Conservation (phyloP, 2,797 vertebrate species). For the Poeciliopsis infans region DNA sequence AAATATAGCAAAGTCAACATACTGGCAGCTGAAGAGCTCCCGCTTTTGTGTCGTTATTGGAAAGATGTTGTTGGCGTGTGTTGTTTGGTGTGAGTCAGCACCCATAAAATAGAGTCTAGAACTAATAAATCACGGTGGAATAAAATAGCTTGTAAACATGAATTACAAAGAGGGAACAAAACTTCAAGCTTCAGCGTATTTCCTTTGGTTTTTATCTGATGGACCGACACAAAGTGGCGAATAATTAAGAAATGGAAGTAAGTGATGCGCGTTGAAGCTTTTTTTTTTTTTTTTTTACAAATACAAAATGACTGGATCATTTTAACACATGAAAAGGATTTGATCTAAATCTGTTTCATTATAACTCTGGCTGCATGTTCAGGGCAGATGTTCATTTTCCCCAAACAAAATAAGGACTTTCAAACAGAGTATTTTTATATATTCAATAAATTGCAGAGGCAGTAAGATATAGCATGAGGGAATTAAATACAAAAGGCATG, state of each 20-base stretch:
- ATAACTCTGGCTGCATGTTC: neutral
- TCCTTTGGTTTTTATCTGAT: neutral
- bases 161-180: neutral
- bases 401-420: neutral
- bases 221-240: neutral
- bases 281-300: neutral
- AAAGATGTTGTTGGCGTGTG: neutral
- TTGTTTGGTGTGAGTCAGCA: neutral
- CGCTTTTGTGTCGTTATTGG: neutral
- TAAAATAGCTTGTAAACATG: neutral
- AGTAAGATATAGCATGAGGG: neutral
- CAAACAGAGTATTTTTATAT: neutral
- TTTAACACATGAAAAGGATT: neutral
- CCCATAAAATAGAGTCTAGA: neutral
- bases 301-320: neutral
- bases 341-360: neutral
- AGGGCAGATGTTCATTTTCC: neutral
- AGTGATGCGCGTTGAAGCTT: neutral
- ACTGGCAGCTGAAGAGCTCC: conserved; percentile 4
- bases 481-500: neutral
- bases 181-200: neutral
- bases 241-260: neutral
- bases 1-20: conserved; percentile 51
- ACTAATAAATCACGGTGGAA: neutral
- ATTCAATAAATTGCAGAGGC: neutral